Base-by-base conservation (phyloP, 2,888 invertebrate genomes). In the Philonicus albiceps region DNA sequence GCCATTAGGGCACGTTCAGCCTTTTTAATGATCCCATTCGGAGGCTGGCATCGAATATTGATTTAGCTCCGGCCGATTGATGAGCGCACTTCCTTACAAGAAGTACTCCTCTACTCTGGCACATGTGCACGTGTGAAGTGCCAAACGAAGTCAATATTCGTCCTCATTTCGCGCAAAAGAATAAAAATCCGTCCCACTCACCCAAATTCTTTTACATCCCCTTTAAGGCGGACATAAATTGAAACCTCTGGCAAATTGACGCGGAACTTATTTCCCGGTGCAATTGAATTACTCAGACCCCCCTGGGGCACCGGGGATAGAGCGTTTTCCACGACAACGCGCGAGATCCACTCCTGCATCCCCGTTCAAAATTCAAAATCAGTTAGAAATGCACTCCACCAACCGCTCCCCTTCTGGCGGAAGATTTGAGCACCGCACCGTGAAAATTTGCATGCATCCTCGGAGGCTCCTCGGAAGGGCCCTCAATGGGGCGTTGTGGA, bases 71-170 rank as follows among this genome's bases (percentile, higher is more conserved):
- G 11, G 27, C 7, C 64, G 64, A 64, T 64, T 27, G 64, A 64
- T 11, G 64, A 22, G 27, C 64, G 13, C 11, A 64, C 64, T 22
- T 64, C 22, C 22, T 64, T 3, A 22, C 11, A 64, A 64, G 64
- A 27, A 64, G 64, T 27, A 27, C 64, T 3, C 13, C 64, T n/a
- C n/a, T 27, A 27, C 27, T 8, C 64, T 1, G 49, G 22, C 27
- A 64, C 22, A 64, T 64, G 64, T 22, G 64, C 19, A 76, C 76
- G 76, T 76, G 76, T 37, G 40, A 19, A 22, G 76, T 76, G 40
- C 34, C 22, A 76, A 76, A 76, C 40, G 76, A 76, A 76, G 76
- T 76, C 76, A 76, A 76, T 76, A 76, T 76, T 37, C 76, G 37
- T 76, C 40, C 40, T 27, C 64, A 27, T 64, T 64, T 64, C 22